Conservation (phyloP, 1,140 invertebrate genomes). For the Aplysia californica region DNA sequence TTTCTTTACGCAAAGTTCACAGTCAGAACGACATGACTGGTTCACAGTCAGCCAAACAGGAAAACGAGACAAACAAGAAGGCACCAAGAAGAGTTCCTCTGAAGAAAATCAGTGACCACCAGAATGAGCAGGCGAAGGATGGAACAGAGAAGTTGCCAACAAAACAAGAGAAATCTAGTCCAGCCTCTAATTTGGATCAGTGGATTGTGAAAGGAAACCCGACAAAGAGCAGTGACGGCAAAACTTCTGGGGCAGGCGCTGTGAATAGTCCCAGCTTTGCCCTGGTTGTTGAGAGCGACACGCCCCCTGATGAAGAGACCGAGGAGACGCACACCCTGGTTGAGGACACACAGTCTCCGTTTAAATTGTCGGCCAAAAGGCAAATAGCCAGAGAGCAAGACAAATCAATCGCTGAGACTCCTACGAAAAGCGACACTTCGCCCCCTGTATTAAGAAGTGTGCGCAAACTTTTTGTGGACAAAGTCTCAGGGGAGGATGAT, state of each 20-base stretch:
- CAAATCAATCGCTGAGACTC: constrained; percentile 8
- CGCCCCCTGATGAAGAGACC: too few species aligned
- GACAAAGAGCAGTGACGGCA: too few species aligned
- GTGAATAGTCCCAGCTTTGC: too few species aligned
- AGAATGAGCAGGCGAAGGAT: neutral
- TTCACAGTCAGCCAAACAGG: neutral
- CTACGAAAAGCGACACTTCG: constrained; percentile 4
- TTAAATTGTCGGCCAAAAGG: neutral
- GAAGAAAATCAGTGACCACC: constrained; percentile 11
- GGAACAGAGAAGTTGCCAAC: neutral
- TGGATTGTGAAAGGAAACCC: too few species aligned
- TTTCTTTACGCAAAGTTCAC: constrained; percentile 13
- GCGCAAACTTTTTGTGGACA: constrained; percentile 15
- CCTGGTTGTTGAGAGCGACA: too few species aligned
- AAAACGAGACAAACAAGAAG: neutral
- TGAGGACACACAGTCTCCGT: constrained; percentile 22
- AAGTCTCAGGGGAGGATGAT: neutral
- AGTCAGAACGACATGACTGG: constrained; percentile 6
- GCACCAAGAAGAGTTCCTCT: constrained; percentile 12
- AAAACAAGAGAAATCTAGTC: too few species aligned
- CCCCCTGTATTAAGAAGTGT: constrained; percentile 3
- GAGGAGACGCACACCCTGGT: constrained; percentile 3
- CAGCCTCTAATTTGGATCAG: too few species aligned
- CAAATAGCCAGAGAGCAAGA: neutral
- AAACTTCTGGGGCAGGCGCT: too few species aligned